Base-by-base conservation (phyloP, 2,113 vertebrate genomes). In the Centropus unirufus region DNA sequence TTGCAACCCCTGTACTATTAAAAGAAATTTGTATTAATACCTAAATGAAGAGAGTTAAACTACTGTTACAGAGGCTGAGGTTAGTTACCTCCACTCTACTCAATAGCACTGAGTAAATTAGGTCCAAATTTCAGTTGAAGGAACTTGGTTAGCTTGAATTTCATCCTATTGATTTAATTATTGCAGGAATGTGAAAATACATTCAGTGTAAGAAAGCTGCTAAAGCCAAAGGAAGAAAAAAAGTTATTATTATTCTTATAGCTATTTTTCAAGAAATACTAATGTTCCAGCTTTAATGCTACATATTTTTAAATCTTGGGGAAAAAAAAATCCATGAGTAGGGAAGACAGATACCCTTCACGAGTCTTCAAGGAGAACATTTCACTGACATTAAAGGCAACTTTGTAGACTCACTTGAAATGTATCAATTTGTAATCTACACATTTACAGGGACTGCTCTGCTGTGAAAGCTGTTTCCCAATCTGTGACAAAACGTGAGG, bases 391-490 rank as follows among this genome's bases (percentile, higher is more conserved):
- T 76, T 54, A 83, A 91, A 96, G 79, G 36, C 87, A 83, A 77
- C 42, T 59, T 75, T 79, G 89, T 76, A 86, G 94, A 78, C 73
- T 94, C 79, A 55, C 86, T 80, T n/a, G 70, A 79, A 93, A 76
- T 57, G 27, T 54, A 86, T 80, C 83, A 85, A 72, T 66, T 87
- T 83, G 68, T 76, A 92, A 94, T 79, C 80, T 87, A 74, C 85
- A 84, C 79, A 64, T 61, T 74, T 83, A 95, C 68, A 70, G 93
- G 63, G 87, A 88, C 80, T 94, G 75, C 83, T 95, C 57, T 83
- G 87, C 86, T 96, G 92, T 64, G 74, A 97, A 97, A 96, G 90
- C 92, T 92, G 87, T 95, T 96, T 94, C 87, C 88, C 94, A 93
- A 89, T 96, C 92, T 96, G 96, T 95, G 88, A 87, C 78, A 83